These are phyloP conservation scores for Battus philenor DNA, from an alignment of 1,140 invertebrate genomes.

Conservation along the genomic window DNA sequence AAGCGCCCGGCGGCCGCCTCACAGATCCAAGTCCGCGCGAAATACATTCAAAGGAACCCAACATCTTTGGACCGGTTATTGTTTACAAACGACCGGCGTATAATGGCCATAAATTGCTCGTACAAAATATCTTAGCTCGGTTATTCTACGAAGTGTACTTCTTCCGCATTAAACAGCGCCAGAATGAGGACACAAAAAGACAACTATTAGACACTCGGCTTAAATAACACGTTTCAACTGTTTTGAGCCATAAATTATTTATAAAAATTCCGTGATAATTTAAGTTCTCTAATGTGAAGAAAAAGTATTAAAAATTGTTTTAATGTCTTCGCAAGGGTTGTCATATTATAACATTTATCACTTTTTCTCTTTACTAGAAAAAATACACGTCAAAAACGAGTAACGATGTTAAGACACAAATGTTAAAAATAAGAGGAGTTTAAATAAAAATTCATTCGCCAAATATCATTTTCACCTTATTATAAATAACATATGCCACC, in stretches of 20 bases:
- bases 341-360: no score
- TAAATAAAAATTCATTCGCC: no score
- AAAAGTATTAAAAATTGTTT: no score
- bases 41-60: constrained; percentile 56
- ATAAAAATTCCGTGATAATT: no score
- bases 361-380: no score
- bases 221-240: no score
- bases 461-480: neutral
- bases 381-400: no score
- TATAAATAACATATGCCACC: constrained; percentile 1
- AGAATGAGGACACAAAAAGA: constrained; percentile 17
- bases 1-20: constrained; percentile 30
- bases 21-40: constrained; percentile 34
- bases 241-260: no score
- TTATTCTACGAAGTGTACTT: constrained; percentile 36
- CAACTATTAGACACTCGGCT: constrained; percentile 4
- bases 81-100: constrained; percentile 59
- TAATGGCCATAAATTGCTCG: constrained; percentile 55
- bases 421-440: no score
- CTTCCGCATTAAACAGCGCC: constrained; percentile 40
- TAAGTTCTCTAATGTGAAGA: no score
- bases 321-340: no score
- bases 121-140: constrained; percentile 44
- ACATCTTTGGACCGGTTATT: constrained; percentile 61
- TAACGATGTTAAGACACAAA: no score